These are phyloP conservation scores for Protonibea diacanthus DNA, from an alignment of 2,797 vertebrate species.

Conservation along the genomic window DNA sequence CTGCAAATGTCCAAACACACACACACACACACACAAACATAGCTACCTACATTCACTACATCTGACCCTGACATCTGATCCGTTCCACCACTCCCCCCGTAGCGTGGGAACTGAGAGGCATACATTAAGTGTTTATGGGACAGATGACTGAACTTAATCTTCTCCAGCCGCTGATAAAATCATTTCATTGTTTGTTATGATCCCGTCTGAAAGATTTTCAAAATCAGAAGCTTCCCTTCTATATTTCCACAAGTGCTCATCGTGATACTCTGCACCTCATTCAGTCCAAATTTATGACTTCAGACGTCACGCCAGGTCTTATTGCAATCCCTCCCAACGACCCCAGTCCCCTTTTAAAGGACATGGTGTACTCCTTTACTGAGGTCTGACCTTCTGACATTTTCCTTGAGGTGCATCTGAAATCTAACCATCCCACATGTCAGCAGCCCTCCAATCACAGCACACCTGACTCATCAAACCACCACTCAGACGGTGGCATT, in stretches of 20 bases:
- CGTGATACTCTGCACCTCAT: background rate
- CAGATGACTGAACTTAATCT: constrained; percentile 28
- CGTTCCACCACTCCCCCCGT: background rate
- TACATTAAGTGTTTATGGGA: constrained; percentile 23
- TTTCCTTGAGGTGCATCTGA: constrained; percentile 63
- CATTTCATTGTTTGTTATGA: constrained; percentile 16
- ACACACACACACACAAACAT: constrained; percentile 3
- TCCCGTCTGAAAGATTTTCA: background rate
- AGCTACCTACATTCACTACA: background rate
- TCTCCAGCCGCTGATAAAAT: constrained; percentile 28
- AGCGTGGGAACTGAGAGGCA: constrained; percentile 40
- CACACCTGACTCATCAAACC: constrained; percentile 58
- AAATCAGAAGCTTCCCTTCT: background rate
- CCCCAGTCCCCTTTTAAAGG: constrained; percentile 43
- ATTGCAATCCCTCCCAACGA: constrained; percentile 38
- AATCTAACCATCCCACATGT: constrained; percentile 65
- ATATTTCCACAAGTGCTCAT: constrained; percentile 13
- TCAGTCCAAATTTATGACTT: constrained; percentile 48
- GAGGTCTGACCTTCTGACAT: constrained; percentile 73
- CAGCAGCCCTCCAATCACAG: constrained; percentile 45
- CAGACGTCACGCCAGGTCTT: constrained; percentile 34
- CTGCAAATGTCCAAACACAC: constrained; percentile 11
- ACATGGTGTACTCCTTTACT: constrained; percentile 55
- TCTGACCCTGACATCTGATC: constrained; percentile 52
- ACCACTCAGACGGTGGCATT: constrained; percentile 29